These are phyloP conservation scores for Dinomys branickii DNA, from an alignment of 2,113 vertebrate species.

Conservation along the genomic window DNA sequence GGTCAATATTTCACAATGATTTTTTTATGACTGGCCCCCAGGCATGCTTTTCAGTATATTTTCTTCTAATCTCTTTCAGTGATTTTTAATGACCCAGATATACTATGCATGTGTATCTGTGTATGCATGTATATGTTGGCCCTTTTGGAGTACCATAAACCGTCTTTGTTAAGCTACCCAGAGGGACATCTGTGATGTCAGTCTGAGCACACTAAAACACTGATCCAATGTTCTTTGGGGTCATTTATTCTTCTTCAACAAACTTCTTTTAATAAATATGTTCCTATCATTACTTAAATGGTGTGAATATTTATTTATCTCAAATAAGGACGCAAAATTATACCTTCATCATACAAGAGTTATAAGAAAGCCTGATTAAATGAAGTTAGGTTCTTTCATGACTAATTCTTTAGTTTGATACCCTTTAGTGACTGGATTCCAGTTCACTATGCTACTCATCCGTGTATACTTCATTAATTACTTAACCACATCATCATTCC, in stretches of 20 bases:
- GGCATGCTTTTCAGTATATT: neutral
- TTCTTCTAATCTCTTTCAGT: neutral
- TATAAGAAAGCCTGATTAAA: neutral
- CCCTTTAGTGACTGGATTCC: neutral
- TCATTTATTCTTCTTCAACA: neutral
- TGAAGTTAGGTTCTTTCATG: neutral
- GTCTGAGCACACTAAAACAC: neutral
- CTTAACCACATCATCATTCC: neutral
- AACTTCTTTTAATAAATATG: neutral
- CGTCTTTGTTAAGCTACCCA: neutral
- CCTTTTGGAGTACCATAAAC: neutral
- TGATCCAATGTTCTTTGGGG: neutral
- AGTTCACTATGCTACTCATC: neutral
- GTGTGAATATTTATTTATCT: neutral
- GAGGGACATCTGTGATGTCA: neutral
- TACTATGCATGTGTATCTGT: neutral
- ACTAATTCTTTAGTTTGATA: neutral
- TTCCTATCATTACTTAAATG: neutral
- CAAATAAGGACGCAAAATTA: neutral
- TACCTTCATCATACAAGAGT: neutral
- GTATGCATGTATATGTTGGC: neutral
- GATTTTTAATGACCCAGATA: neutral
- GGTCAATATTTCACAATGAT: neutral
- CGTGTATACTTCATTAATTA: neutral
- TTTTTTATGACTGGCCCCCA: neutral